A percentile compares a stretch with the other conserved stretches of the same genome.
phyloP scores from a whole-genome alignment of 2,113 vertebrate genomes.

The Climacteris rufus region DNA sequence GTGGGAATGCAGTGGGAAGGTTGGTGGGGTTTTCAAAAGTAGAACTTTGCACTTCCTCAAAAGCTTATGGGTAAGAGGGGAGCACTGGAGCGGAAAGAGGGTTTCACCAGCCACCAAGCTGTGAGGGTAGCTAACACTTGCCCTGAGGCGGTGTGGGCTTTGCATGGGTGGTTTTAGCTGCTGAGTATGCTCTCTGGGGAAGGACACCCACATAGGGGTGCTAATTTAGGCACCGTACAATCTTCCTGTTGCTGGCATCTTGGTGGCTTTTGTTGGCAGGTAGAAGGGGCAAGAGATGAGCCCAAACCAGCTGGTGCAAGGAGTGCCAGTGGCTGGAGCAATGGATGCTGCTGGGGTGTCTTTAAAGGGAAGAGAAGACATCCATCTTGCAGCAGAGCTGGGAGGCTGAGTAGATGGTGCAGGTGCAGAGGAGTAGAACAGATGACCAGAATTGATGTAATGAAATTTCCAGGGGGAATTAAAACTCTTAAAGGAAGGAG shows the following conservation, averaged over 20 bases:
- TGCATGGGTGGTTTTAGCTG: neutral
- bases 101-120: neutral
- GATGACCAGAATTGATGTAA: neutral
- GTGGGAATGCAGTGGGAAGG: neutral
- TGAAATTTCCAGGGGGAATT: neutral
- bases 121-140: neutral
- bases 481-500: neutral
- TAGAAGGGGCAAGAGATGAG: neutral
- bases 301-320: neutral
- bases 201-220: accelerated
- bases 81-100: neutral
- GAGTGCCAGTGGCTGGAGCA: neutral
- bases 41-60: neutral
- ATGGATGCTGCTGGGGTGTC: neutral
- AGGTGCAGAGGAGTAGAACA: neutral
- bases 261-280: neutral
- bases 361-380: neutral
- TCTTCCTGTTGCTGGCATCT: neutral
- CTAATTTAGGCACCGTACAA: neutral
- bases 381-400: neutral
- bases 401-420: neutral
- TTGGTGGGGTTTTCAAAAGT: neutral
- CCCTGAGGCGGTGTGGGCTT: neutral
- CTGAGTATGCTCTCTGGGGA: neutral
- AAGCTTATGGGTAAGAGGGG: neutral